Conservation (phyloP, 1,140 invertebrate species). For the Drosophila tristis region DNA sequence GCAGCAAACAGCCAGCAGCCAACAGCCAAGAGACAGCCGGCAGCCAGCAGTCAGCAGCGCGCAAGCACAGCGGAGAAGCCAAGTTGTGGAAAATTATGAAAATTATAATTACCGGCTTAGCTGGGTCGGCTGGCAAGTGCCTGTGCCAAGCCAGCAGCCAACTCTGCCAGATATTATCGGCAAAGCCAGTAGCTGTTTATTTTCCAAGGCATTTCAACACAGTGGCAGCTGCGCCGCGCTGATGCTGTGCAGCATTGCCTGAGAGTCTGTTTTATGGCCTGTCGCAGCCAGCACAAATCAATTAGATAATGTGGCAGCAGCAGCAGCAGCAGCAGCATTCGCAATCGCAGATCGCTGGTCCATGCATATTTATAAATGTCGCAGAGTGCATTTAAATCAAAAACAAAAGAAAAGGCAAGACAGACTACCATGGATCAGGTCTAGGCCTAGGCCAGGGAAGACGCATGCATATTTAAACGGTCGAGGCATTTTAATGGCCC, state of each 20-base stretch:
- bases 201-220: conserved; percentile 56
- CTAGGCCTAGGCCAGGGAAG: conserved; percentile 59
- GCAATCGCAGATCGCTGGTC: conserved; percentile 37
- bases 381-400: conserved; percentile 77
- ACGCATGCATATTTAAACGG: conserved; percentile 64
- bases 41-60: no score
- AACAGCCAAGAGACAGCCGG: no score
- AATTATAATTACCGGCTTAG: conserved; percentile 75
- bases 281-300: conserved; percentile 64
- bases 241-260: conserved; percentile 20
- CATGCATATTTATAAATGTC: conserved; percentile 78
- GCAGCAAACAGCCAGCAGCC: no score
- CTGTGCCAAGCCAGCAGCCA: neutral
- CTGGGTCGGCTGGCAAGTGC: conserved; percentile 3
- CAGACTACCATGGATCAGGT: conserved; percentile 35
- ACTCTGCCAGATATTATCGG: conserved; percentile 33
- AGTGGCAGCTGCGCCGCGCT: conserved; percentile 42
- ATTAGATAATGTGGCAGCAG: conserved; percentile 57
- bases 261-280: conserved; percentile 52
- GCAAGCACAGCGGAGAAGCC: conserved; percentile 35
- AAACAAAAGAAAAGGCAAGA: conserved; percentile 38
- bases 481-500: conserved; percentile 61
- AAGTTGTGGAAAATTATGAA: conserved; percentile 68
- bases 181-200: conserved; percentile 63
- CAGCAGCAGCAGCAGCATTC: conserved; percentile 24